phyloP scores from a whole-genome alignment of 2,888 invertebrate genomes.

The Ashinkailepas kermadecensis region DNA sequence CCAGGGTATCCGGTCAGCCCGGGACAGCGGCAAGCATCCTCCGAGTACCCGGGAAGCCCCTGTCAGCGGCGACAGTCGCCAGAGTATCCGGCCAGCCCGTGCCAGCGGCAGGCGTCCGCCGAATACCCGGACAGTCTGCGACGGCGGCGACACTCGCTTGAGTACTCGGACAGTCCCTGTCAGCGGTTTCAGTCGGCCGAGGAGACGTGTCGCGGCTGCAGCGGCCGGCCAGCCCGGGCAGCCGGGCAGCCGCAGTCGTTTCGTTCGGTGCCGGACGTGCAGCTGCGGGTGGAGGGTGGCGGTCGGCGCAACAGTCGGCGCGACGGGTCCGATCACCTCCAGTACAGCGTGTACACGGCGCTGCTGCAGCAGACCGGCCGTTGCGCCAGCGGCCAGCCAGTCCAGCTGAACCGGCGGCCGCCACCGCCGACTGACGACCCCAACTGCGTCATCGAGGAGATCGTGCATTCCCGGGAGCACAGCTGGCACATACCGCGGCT shows the following conservation, averaged over 20 bases:
- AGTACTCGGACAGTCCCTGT: not conserved
- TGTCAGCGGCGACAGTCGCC: no score
- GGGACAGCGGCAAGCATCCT: no score
- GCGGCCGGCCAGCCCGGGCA: not conserved
- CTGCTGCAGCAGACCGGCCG: not conserved
- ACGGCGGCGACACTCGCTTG: not conserved
- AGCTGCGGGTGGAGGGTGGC: not conserved
- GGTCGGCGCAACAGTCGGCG: not conserved
- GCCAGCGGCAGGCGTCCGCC: no score
- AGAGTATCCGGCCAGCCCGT: no score
- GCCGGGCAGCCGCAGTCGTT: no score
- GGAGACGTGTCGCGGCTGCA: slow-evolving; percentile 2
- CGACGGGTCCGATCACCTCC: not conserved
- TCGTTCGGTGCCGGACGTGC: no score
- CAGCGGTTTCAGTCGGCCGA: slow-evolving; percentile 5
- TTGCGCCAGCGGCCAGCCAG: no score
- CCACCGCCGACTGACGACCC: not conserved
- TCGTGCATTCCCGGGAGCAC: not conserved
- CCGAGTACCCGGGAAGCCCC: no score
- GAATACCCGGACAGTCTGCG: not conserved
- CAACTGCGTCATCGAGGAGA: not conserved
- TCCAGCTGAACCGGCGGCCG: no score
- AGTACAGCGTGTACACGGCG: slow-evolving; percentile 9
- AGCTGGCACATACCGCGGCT: not conserved
- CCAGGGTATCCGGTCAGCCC: no score